Conservation (phyloP, 2,888 invertebrate species). For the Dascillus cervinus region DNA sequence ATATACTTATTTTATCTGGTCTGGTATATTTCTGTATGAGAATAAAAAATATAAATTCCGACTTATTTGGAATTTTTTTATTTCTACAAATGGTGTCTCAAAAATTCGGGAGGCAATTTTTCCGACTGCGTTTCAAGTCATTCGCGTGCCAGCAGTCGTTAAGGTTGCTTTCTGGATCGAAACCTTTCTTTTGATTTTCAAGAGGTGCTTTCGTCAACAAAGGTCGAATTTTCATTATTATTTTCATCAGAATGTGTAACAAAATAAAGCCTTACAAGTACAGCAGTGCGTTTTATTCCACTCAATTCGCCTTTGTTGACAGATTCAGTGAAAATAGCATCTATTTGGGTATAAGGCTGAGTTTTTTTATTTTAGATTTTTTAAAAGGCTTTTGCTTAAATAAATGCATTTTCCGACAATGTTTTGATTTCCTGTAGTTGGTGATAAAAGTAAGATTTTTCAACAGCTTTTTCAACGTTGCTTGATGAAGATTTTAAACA, state of each 20-base stretch:
- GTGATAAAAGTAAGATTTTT: constrained; percentile 26
- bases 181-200: constrained; percentile 2
- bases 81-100: constrained; percentile 36
- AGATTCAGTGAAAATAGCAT: too few species aligned
- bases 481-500: constrained; percentile 96
- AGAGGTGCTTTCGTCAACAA: constrained; percentile 28
- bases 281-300: constrained; percentile 24
- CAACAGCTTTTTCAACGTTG: constrained; percentile 91
- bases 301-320: constrained; percentile 26
- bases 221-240: constrained; percentile 21
- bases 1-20: constrained; percentile 13
- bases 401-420: too few species aligned
- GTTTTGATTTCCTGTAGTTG: too few species aligned
- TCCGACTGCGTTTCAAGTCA: constrained; percentile 12
- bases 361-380: too few species aligned
- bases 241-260: constrained; percentile 10
- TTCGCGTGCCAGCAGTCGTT: constrained; percentile 7
- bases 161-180: constrained; percentile 32
- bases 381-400: too few species aligned
- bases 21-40: constrained; percentile 19
- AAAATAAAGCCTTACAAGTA: constrained; percentile 7
- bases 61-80: too few species aligned
- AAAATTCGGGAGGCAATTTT: constrained; percentile 41
- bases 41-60: too few species aligned
- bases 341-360: too few species aligned